These are phyloP conservation scores for Globicephala melas DNA, from an alignment of 2,113 vertebrate genomes.

Conservation along the genomic window DNA sequence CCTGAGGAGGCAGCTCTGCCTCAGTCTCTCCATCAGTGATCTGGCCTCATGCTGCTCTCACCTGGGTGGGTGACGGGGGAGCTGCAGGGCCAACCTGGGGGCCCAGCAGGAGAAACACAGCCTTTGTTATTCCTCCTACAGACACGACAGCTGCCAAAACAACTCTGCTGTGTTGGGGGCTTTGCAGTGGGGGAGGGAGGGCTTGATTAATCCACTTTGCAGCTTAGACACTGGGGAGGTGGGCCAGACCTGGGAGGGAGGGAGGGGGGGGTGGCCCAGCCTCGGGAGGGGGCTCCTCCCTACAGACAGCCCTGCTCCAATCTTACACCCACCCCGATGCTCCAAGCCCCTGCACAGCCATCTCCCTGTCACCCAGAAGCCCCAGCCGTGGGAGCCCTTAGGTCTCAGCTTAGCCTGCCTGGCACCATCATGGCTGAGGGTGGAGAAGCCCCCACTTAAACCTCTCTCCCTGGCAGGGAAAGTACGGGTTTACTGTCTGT, in stretches of 20 bases:
- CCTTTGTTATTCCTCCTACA: neutral
- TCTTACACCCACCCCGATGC: neutral
- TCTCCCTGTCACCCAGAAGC: neutral
- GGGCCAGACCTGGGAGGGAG: neutral
- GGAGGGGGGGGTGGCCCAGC: neutral
- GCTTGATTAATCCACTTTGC: neutral
- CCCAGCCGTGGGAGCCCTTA: neutral
- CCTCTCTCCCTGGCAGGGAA: no score
- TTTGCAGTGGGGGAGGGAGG: accelerated
- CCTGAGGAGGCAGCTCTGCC: neutral
- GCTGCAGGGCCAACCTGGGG: neutral
- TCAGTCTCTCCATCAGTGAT: neutral
- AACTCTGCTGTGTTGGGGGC: neutral
- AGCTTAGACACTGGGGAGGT: no score
- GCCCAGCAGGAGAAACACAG: neutral
- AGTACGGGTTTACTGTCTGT: no score
- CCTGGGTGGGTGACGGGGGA: accelerated
- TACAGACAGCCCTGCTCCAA: neutral
- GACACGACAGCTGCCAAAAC: neutral
- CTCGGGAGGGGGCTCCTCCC: neutral
- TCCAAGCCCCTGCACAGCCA: accelerated
- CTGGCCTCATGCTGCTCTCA: accelerated
- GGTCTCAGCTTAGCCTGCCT: neutral
- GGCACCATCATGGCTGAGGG: neutral
- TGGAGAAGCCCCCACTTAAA: no score